phyloP scores from a whole-genome alignment of 2,888 invertebrate species.

The Phrixothrix hirtus region DNA sequence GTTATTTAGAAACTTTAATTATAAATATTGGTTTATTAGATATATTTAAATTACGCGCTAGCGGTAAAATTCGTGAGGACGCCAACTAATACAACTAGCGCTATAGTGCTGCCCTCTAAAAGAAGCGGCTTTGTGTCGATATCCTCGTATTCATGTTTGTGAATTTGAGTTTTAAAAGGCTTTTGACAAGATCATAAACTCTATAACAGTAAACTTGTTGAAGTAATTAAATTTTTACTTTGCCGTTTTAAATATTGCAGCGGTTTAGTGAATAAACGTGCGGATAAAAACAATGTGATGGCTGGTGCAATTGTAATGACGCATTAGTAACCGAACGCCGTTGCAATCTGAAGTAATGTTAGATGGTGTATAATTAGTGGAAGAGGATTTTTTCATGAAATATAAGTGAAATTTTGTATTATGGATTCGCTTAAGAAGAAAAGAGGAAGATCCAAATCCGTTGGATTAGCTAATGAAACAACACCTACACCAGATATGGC shows the following conservation, averaged over 20 bases:
- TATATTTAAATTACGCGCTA: conserved; percentile 19
- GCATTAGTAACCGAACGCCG: conserved; percentile 39
- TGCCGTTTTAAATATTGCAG: neutral
- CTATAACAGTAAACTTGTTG: neutral
- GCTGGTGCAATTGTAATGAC: conserved; percentile 32
- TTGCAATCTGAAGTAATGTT: conserved; percentile 24
- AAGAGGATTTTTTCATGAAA: conserved; percentile 2
- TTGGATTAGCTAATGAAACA: neutral
- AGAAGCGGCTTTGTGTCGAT: conserved; percentile 30
- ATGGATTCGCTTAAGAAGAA: conserved; percentile 11
- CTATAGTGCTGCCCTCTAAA: conserved; percentile 34
- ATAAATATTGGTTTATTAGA: no score
- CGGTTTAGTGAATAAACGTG: neutral
- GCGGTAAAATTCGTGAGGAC: neutral
- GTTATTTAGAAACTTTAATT: no score
- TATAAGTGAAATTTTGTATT: neutral
- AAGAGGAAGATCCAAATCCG: conserved; percentile 15
- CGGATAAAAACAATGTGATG: conserved; percentile 1
- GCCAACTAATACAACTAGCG: conserved; percentile 13
- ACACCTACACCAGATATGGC: conserved; percentile 7
- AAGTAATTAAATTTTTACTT: neutral
- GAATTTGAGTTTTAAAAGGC: conserved; percentile 2
- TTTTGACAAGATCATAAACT: neutral
- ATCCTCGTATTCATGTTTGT: conserved; percentile 8
- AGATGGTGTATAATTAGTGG: conserved; percentile 13